Base-by-base conservation (phyloP, 2,888 invertebrate genomes). In the Teleogryllus oceanicus region DNA sequence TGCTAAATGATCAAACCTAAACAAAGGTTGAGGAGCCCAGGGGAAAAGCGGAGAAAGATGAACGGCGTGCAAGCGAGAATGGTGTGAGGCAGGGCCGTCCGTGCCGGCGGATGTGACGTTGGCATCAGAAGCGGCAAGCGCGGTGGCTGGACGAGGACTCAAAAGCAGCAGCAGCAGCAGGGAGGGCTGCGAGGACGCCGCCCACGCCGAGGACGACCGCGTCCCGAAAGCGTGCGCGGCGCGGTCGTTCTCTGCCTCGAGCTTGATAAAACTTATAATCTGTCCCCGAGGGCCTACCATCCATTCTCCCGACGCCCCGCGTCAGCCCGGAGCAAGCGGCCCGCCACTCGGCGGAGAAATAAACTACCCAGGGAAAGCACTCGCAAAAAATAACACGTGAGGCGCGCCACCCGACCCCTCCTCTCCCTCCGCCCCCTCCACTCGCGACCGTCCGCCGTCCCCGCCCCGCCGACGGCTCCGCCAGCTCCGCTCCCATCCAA, bases 251-350 rank as follows among this genome's bases (percentile, higher is more conserved):
- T 62, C 16, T n/a, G 62, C n/a, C 62, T 62, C 62, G 16, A n/a
- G 62, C n/a, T n/a, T 62, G 62, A 62, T 62, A 62, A 62, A 62
- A 62, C 62, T 62, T 62, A 62, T 62, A 62, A 62, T 62, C 62
- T n/a, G 62, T 62, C 62, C 62, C 62, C 62, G 16, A 62, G 62
- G 62, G 62, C 62, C 16, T n/a, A n/a, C 62, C 62, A 62, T 62
- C 62, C 62, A 62, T 62, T 62, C 62, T 62, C 62, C 62, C 13
- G 62, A 18, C 62, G n/a, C 16, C n/a, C 16, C 62, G n/a, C 13
- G 62, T 62, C 62, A 62, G 62, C n/a, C 16, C 62, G n/a, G 16
- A 62, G 62, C n/a, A n/a, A 13, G 62, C n/a, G 16, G 13, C 13
- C 62, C 62, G 62, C 62, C 62, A 62, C 62, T 62, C 62, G n/a